Base-by-base conservation (phyloP, 2,113 vertebrate species). In the Gymnocephalus cernua region DNA sequence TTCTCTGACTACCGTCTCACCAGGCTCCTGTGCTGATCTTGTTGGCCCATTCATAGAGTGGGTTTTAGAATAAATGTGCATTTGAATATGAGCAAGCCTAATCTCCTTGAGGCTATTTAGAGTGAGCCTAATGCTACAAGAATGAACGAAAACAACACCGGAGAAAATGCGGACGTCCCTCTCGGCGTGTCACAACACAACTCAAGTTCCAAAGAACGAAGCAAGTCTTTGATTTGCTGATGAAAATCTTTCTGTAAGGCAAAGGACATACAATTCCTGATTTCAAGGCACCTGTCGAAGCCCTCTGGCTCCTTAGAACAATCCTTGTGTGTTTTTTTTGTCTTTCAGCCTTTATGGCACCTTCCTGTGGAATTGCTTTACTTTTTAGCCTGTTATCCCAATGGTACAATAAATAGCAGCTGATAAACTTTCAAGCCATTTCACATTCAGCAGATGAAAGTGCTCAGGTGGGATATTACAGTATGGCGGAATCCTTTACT, bases 31-130 rank as follows among this genome's bases (percentile, higher is more conserved):
- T 69, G 21, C 80, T 77, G 87, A 80, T 83, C 86, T 91, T 74
- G 79, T 88, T 73, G 88, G 88, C 87, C 91, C 92, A 91, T 84
- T 93, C 78, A 68, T 69, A 82, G 82, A 88, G 85, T 86, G 67
- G 78, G 84, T 91, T 93, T 92, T 88, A 68, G 76, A 63, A 92
- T 85, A 92, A 92, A 91, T 90, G 91, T 88, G 83, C 87, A 84
- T 90, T 94, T 91, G 90, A 93, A 88, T 89, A 87, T 79, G 89
- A 91, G 92, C 90, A 89, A 91, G 82, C 29, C 57, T 82, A 88
- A 90, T 92, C 91, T 92, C 84, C 93, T 92, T 70, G 51, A 74
- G 91, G 91, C 92, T 87, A 87, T 91, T 92, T 88, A 90, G 89
- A 91, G 80, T 90, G 88, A 94, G 84, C 73, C 86, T 90, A 91